Percentiles rank a stretch among this genome's conserved stretches.
Evolutionary conservation across 2,113 vertebrate genomes (phyloP).

Genomic region (Mohoua ochrocephala): DNA sequence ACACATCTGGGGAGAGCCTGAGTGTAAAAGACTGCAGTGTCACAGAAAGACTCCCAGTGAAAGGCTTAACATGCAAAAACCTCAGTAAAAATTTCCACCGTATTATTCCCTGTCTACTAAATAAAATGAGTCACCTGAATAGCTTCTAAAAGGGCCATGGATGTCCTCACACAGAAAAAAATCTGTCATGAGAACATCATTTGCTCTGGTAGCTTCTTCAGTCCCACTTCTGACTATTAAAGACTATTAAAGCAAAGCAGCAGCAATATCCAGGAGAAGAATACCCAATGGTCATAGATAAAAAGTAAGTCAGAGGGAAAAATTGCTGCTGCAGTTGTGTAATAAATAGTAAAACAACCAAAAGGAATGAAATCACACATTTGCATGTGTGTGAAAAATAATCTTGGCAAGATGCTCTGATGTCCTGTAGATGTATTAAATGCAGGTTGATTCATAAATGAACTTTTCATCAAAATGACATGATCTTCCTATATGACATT

Average conservation of each 20-base stretch:
- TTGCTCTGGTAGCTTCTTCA: background rate
- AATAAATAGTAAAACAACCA: constrained; percentile 23
- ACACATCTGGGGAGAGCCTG: background rate
- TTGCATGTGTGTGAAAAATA: background rate
- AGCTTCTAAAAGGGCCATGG: background rate
- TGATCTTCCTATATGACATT: background rate
- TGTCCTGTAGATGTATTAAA: background rate
- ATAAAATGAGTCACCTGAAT: background rate
- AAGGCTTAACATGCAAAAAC: background rate
- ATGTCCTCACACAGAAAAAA: background rate
- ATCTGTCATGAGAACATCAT: background rate
- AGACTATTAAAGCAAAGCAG: background rate
- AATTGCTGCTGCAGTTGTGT: background rate
- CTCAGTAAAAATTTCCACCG: background rate
- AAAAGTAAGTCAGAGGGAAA: background rate
- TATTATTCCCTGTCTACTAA: background rate
- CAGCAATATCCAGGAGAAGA: background rate
- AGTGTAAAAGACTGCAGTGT: background rate
- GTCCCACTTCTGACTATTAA: background rate
- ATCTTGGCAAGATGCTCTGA: background rate
- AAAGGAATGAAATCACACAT: constrained; percentile 10
- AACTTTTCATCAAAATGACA: constrained; percentile 39
- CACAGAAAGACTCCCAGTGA: background rate
- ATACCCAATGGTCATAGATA: background rate
- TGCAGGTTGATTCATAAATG: constrained; percentile 32